phyloP scores from a whole-genome alignment of 2,113 vertebrate species.

The Phyllostomus hastatus region DNA sequence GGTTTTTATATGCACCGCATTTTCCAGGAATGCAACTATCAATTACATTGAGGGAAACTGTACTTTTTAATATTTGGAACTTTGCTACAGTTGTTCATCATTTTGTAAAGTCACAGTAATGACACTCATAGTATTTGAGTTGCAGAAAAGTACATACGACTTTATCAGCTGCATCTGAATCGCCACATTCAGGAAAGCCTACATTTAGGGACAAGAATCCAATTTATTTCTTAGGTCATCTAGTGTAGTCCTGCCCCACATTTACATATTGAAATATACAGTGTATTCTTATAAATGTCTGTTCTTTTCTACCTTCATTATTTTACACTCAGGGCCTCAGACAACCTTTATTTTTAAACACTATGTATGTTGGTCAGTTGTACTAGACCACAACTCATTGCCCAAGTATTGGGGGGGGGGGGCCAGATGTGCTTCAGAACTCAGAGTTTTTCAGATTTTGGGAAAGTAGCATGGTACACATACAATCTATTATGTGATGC shows the following conservation, averaged over 20 bases:
- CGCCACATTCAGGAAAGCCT: background rate
- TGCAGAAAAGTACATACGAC: background rate
- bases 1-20: background rate
- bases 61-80: background rate
- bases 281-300: background rate
- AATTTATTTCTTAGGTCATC: background rate
- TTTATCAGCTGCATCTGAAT: background rate
- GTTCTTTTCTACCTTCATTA: background rate
- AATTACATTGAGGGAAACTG: background rate
- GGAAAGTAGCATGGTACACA: background rate
- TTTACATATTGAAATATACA: background rate
- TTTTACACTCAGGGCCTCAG: background rate
- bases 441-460: background rate
- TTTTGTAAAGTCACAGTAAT: background rate
- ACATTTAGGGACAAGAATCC: background rate
- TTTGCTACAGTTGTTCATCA: background rate
- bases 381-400: background rate
- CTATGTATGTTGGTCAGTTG: background rate
- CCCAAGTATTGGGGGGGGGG: background rate
- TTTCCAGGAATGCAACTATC: constrained; percentile 13
- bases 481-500: background rate
- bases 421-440: background rate
- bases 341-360: background rate
- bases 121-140: background rate
- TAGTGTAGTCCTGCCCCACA: background rate